These are phyloP conservation scores for Melanerpes formicivorus DNA, from an alignment of 2,113 vertebrate genomes.

Conservation along the genomic window DNA sequence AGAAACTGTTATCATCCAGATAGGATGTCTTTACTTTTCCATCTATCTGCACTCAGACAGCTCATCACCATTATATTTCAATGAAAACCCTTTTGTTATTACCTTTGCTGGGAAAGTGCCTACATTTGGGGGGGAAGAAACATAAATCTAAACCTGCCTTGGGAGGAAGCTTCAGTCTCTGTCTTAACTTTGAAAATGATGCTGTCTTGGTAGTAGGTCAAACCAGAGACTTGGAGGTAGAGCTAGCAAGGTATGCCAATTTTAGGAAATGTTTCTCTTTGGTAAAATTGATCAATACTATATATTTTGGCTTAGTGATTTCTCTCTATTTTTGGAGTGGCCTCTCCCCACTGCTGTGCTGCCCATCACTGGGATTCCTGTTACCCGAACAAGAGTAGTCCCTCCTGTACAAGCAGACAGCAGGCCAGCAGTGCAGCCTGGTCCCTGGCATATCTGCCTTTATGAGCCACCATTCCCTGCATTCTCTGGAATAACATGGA, in stretches of 20 bases:
- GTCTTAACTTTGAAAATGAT: background rate
- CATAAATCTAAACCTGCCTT: background rate
- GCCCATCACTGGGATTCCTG: background rate
- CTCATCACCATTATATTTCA: background rate
- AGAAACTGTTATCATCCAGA: background rate
- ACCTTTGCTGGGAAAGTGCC: background rate
- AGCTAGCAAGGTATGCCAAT: background rate
- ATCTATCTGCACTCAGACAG: background rate
- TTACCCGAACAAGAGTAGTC: background rate
- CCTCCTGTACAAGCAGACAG: background rate
- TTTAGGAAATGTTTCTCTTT: background rate
- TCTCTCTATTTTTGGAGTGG: background rate
- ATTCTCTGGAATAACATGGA: fast-evolving
- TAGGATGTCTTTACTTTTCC: background rate
- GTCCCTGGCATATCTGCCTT: background rate
- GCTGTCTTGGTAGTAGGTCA: background rate
- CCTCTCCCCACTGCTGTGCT: background rate
- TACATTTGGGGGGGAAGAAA: background rate
- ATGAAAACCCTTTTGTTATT: background rate
- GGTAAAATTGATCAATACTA: background rate
- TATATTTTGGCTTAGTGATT: background rate
- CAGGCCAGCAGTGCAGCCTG: background rate
- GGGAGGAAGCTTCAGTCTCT: background rate
- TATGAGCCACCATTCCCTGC: fast-evolving
- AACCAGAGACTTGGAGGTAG: background rate